Evolutionary conservation across 2,888 invertebrate genomes (phyloP).

Genomic region (Horisme vitalbata): DNA sequence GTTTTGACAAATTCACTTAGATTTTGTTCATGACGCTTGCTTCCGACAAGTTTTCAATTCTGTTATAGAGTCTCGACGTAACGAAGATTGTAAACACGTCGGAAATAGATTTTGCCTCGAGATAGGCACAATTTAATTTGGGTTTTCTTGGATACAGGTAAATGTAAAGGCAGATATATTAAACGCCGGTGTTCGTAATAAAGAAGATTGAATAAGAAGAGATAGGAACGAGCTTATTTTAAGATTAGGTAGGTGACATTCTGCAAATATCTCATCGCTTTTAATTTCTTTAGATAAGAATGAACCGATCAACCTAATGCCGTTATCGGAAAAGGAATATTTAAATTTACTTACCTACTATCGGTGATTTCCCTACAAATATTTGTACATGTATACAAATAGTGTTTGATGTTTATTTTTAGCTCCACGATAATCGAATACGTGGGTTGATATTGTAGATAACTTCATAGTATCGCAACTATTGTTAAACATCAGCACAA

Average conservation of each 20-base stretch:
- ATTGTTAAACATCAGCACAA: slow-evolving; percentile 17
- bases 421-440: no score
- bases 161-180: slow-evolving; percentile 26
- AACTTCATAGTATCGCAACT: neutral
- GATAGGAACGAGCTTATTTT: slow-evolving; percentile 9
- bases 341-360: no score
- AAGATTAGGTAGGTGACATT: slow-evolving; percentile 20
- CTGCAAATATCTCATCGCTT: slow-evolving; percentile 19
- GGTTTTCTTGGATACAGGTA: slow-evolving; percentile 29
- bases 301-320: no score
- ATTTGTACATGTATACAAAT: no score
- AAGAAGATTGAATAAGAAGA: slow-evolving; percentile 30
- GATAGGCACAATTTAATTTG: slow-evolving; percentile 40
- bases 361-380: no score
- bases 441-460: neutral
- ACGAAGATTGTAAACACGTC: slow-evolving; percentile 53
- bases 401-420: neutral
- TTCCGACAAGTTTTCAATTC: slow-evolving; percentile 63
- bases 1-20: slow-evolving; percentile 76
- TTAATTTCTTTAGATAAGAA: neutral
- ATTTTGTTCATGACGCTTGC: slow-evolving; percentile 69
- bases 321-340: no score
- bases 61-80: slow-evolving; percentile 51
- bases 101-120: slow-evolving; percentile 48
- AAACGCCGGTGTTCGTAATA: slow-evolving; percentile 29